These are phyloP conservation scores for Lycaena phlaeas DNA, from an alignment of 2,888 invertebrate genomes.

Conservation along the genomic window DNA sequence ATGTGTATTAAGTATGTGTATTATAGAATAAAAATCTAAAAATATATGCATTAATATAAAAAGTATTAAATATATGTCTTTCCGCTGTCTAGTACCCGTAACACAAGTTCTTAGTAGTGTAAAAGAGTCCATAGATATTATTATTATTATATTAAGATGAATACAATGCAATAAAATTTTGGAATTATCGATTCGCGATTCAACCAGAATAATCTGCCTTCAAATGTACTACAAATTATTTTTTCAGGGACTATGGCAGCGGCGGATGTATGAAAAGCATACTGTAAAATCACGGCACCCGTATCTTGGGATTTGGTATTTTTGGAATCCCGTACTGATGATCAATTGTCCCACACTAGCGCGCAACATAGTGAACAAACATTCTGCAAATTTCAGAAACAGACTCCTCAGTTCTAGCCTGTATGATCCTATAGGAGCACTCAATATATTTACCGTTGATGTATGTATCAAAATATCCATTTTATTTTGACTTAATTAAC, in stretches of 20 bases:
- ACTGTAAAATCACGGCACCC: slow-evolving; percentile 19
- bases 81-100: no score
- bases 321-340: slow-evolving; percentile 44
- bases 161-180: no score
- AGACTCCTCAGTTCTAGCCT: slow-evolving; percentile 32
- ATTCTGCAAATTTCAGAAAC: slow-evolving; percentile 37
- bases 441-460: slow-evolving; percentile 37
- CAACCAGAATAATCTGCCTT: no score
- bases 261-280: slow-evolving; percentile 28
- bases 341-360: slow-evolving; percentile 40
- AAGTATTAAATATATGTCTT: no score
- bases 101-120: no score
- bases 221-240: no score
- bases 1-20: no score
- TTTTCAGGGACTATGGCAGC: slow-evolving; percentile 36
- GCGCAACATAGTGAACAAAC: slow-evolving; percentile 36
- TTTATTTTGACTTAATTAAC: not conserved
- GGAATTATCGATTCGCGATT: no score
- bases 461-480: slow-evolving; percentile 21
- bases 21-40: no score
- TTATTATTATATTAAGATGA: no score
- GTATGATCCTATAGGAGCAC: slow-evolving; percentile 35
- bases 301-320: slow-evolving; percentile 45
- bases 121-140: no score
- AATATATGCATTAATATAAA: no score